Evolutionary conservation across 1,140 invertebrate species (phyloP).

Genomic region (Aricia agestis): DNA sequence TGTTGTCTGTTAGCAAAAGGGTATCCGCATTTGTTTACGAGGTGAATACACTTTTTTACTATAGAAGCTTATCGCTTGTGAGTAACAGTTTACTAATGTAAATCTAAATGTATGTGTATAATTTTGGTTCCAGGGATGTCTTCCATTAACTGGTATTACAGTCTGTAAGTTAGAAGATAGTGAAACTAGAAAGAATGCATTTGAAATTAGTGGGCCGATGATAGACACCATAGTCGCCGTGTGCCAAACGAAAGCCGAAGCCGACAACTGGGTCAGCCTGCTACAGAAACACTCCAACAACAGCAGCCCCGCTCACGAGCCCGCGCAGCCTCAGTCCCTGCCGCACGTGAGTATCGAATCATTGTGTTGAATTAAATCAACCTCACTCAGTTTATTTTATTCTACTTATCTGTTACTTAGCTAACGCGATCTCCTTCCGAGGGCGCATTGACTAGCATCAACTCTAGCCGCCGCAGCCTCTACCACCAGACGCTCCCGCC

Average conservation of each 20-base stretch:
- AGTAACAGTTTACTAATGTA: neutral
- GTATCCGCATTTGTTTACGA: slow-evolving; percentile 97
- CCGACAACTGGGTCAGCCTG: slow-evolving; percentile 90
- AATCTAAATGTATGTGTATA: neutral
- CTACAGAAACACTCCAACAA: slow-evolving; percentile 81
- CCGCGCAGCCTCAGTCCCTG: slow-evolving; percentile 66
- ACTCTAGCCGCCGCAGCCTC: slow-evolving; percentile 67
- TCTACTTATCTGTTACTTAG: slow-evolving; percentile 52
- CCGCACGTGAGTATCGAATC: slow-evolving; percentile 64
- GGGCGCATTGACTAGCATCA: slow-evolving; percentile 72
- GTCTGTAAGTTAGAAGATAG: slow-evolving; percentile 87
- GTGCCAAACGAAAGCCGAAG: slow-evolving; percentile 89
- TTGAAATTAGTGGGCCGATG: slow-evolving; percentile 94
- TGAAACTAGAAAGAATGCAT: slow-evolving; percentile 89
- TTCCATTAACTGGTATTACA: slow-evolving; percentile 90
- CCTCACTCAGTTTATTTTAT: slow-evolving; percentile 11
- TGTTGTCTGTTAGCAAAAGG: slow-evolving; percentile 92
- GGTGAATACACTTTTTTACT: slow-evolving; percentile 75
- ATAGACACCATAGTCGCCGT: slow-evolving; percentile 92
- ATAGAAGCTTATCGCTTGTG: neutral
- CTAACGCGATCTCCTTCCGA: slow-evolving; percentile 71
- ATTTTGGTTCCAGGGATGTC: slow-evolving; percentile 83
- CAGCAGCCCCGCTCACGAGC: slow-evolving; percentile 57
- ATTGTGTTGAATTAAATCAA: slow-evolving; percentile 18
- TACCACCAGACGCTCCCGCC: slow-evolving; percentile 79